phyloP scores from a whole-genome alignment of 2,888 invertebrate species.

The Ypsolopha sequella region DNA sequence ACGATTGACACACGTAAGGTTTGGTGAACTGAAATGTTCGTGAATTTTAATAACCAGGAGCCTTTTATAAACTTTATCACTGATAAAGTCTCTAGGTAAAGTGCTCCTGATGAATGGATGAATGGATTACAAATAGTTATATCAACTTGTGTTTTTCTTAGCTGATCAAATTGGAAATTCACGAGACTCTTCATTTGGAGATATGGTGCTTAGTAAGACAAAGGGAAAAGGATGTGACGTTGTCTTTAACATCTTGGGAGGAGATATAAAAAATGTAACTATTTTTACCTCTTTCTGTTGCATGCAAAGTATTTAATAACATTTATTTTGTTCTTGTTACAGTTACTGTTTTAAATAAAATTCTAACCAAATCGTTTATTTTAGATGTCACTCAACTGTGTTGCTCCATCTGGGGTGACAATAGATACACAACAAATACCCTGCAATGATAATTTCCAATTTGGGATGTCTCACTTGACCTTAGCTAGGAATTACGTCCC shows the following conservation, averaged over 20 bases:
- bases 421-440: constrained; percentile 17
- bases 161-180: constrained; percentile 5
- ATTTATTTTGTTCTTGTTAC: neutral
- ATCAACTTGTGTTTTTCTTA: neutral
- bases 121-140: neutral
- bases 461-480: constrained; percentile 18
- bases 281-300: neutral
- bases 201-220: neutral
- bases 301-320: neutral
- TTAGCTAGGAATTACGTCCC: constrained; percentile 14
- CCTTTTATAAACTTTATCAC: too few relatives aligned
- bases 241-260: neutral
- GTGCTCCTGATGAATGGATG: neutral
- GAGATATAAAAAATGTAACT: constrained; percentile 2
- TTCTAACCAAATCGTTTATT: neutral
- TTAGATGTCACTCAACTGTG: constrained; percentile 13
- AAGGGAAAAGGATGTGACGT: neutral
- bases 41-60: neutral
- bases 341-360: neutral
- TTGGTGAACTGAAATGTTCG: too few relatives aligned
- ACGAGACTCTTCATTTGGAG: neutral
- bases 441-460: constrained; percentile 17
- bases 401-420: constrained; percentile 8
- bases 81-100: too few relatives aligned
- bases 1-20: too few relatives aligned